These are phyloP conservation scores for Drosophila monieri DNA, from an alignment of 2,888 invertebrate species.

Conservation along the genomic window DNA sequence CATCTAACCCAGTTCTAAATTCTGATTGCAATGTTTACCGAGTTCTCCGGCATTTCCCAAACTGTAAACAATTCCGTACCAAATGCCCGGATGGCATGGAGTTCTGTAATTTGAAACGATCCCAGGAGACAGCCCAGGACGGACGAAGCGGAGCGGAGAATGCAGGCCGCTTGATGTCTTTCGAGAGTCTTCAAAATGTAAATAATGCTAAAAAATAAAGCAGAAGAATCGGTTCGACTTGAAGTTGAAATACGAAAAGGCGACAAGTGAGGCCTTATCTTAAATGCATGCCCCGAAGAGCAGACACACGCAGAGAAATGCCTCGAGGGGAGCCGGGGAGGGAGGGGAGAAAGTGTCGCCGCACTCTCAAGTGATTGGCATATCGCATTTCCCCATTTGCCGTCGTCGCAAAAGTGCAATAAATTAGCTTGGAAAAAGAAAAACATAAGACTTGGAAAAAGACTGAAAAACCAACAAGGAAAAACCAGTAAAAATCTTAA, in stretches of 20 bases:
- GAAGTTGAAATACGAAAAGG: constrained; percentile 48
- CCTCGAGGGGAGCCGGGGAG: too few relatives aligned
- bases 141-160: constrained; percentile 4
- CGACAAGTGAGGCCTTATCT: constrained; percentile 77
- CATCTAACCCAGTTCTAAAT: constrained; percentile 74
- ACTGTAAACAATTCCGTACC: constrained; percentile 57
- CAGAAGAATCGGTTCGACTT: constrained; percentile 24
- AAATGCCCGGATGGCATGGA: constrained; percentile 42
- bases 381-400: constrained; percentile 76
- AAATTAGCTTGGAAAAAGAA: constrained; percentile 50
- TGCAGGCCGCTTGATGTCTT: constrained; percentile 50
- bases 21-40: constrained; percentile 73
- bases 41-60: constrained; percentile 27
- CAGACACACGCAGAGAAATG: constrained; percentile 13
- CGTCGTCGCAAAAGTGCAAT: constrained; percentile 70
- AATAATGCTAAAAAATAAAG: constrained; percentile 67
- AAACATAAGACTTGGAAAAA: constrained; percentile 18
- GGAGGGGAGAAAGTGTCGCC: constrained; percentile 58
- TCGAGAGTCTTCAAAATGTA: constrained; percentile 72
- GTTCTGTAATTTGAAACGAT: constrained; percentile 60
- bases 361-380: constrained; percentile 70
- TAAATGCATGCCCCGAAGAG: constrained; percentile 68
- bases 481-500: constrained; percentile 38
- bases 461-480: constrained; percentile 6
- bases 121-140: constrained; percentile 14